phyloP scores from a whole-genome alignment of 2,888 invertebrate species.

The Abrostola triplasia region DNA sequence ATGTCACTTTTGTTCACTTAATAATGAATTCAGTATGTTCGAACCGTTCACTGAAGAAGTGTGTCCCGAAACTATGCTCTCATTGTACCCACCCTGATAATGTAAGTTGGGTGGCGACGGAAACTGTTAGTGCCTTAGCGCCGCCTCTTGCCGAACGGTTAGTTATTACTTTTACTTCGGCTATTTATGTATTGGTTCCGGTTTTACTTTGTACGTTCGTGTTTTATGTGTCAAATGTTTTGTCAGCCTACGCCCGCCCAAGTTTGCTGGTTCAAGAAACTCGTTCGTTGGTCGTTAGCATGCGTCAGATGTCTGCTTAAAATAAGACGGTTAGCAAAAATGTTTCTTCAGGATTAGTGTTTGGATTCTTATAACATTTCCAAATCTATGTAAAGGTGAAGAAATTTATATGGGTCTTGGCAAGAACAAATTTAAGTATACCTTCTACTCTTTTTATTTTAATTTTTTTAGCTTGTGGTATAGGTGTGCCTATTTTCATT shows the following conservation, averaged over 20 bases:
- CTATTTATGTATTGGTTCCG: slow-evolving; percentile 44
- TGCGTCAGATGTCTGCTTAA: too few species aligned
- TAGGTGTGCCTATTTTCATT: too few species aligned
- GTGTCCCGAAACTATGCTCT: slow-evolving; percentile 9
- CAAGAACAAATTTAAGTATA: too few species aligned
- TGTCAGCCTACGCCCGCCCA: slow-evolving; percentile 9
- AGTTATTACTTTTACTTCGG: slow-evolving; percentile 37
- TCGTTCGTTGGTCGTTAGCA: too few species aligned
- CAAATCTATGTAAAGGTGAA: too few species aligned
- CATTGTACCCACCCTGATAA: slow-evolving; percentile 19
- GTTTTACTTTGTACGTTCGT: slow-evolving; percentile 12
- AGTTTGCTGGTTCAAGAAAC: neutral
- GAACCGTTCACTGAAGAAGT: neutral
- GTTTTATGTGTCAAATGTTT: slow-evolving; percentile 29
- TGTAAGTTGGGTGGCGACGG: slow-evolving; percentile 26
- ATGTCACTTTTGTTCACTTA: too few species aligned
- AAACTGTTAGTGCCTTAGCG: slow-evolving; percentile 33
- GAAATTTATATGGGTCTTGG: too few species aligned
- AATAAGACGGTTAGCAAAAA: too few species aligned
- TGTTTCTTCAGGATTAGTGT: too few species aligned
- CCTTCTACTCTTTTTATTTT: too few species aligned
- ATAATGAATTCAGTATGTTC: neutral
- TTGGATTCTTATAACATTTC: too few species aligned
- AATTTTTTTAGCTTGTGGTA: too few species aligned
- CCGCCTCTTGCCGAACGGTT: slow-evolving; percentile 19